These are phyloP conservation scores for Ictidomys tridecemlineatus DNA, from an alignment of 2,113 vertebrate species.

Conservation along the genomic window DNA sequence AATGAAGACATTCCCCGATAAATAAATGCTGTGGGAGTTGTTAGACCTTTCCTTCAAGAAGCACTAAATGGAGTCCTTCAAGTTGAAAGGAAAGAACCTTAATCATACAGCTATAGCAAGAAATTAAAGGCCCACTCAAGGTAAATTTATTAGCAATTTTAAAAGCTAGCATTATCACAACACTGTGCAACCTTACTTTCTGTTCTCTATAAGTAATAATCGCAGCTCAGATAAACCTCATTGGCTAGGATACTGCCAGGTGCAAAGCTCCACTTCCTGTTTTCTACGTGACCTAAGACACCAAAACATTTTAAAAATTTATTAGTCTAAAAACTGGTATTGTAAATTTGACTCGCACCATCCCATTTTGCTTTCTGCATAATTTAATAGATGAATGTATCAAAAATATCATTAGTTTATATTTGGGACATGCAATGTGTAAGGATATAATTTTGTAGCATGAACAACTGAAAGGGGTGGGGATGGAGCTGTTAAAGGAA, in stretches of 20 bases:
- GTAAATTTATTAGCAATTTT: neutral
- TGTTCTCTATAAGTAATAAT: neutral
- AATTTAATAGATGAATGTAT: neutral
- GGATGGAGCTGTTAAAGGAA: neutral
- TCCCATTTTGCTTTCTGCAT: neutral
- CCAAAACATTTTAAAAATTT: neutral
- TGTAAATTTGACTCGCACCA: neutral
- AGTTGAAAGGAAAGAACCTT: neutral
- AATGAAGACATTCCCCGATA: neutral
- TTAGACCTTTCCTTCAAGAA: neutral
- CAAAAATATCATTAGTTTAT: neutral
- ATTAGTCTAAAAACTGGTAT: neutral
- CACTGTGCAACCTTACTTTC: neutral
- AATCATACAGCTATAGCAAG: too few relatives aligned
- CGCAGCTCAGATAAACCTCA: too few relatives aligned
- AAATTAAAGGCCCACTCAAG: neutral
- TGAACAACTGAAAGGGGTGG: neutral
- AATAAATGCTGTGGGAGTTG: neutral
- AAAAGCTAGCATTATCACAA: neutral
- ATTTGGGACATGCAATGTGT: neutral
- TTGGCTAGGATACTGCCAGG: too few relatives aligned
- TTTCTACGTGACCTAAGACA: neutral
- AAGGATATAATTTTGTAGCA: neutral
- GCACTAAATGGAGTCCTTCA: too few relatives aligned
- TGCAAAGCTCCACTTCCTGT: neutral